A percentile compares a stretch with the other conserved stretches of the same genome.
Evolutionary conservation across 2,113 vertebrate genomes (phyloP).

Genomic region (Crotalus horridus): DNA sequence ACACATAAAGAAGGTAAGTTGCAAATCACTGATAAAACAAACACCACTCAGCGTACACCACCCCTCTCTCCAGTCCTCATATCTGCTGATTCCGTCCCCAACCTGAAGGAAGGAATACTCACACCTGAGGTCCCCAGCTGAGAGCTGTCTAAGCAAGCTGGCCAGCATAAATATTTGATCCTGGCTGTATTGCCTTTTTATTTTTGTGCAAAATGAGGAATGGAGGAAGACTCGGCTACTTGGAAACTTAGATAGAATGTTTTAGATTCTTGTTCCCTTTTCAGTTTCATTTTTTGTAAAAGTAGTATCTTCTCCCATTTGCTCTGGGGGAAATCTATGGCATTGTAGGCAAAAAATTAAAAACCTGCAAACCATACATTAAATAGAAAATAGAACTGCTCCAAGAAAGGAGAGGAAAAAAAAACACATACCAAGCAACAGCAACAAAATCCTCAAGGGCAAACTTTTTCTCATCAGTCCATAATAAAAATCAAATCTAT

Average conservation of each 20-base stretch:
- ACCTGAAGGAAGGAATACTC: neutral
- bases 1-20: neutral
- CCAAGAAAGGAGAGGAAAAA: neutral
- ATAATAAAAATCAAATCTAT: slow-evolving; percentile 8
- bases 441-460: neutral
- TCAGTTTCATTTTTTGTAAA: slow-evolving; percentile 4
- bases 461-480: neutral
- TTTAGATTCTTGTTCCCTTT: slow-evolving; percentile 11
- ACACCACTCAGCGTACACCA: neutral
- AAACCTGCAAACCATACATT: neutral
- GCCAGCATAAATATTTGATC: neutral
- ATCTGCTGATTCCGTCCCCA: neutral
- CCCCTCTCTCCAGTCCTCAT: neutral
- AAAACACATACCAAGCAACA: neutral
- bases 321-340: slow-evolving; percentile 19
- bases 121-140: neutral
- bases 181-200: slow-evolving; percentile 23
- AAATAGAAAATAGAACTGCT: neutral
- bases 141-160: neutral
- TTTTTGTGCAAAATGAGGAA: slow-evolving; percentile 45
- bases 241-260: slow-evolving; percentile 8
- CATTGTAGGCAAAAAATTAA: neutral
- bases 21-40: neutral
- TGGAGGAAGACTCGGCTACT: slow-evolving; percentile 51
- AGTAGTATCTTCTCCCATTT: slow-evolving; percentile 3